Evolutionary conservation across 2,888 invertebrate genomes (phyloP).

Genomic region (Nomada fabriciana): DNA sequence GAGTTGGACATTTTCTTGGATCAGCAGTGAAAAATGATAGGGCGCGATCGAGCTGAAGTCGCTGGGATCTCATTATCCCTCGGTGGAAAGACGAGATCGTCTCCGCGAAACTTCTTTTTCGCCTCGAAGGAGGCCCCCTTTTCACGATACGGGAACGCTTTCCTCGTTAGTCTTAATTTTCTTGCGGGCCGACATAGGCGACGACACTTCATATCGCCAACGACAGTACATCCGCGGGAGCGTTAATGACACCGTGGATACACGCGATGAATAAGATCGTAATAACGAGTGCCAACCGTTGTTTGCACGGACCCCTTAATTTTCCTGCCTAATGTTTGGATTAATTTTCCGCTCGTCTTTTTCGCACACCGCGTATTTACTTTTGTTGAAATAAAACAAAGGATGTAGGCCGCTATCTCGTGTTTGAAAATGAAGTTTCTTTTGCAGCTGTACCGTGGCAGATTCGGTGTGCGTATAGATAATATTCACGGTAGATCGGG

Average conservation of each 20-base stretch:
- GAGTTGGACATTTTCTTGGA: constrained; percentile 34
- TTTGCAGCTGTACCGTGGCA: constrained; percentile 7
- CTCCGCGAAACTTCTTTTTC: constrained; percentile 54
- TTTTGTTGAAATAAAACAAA: constrained; percentile 47
- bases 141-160: constrained; percentile 62
- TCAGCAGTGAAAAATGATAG: constrained; percentile 56
- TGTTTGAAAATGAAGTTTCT: constrained; percentile 32
- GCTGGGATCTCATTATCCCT: constrained; percentile 63
- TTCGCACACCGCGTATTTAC: constrained; percentile 40
- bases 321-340: constrained; percentile 81
- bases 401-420: constrained; percentile 50
- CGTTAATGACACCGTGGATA: constrained; percentile 76
- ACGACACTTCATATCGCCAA: constrained; percentile 47
- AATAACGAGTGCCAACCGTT: constrained; percentile 74
- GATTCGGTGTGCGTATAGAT: background rate
- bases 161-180: constrained; percentile 74
- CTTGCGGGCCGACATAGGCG: constrained; percentile 60
- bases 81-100: constrained; percentile 52
- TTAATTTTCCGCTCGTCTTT: constrained; percentile 78
- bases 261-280: constrained; percentile 73
- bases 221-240: constrained; percentile 55
- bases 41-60: constrained; percentile 41
- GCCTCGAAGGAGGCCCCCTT: constrained; percentile 25
- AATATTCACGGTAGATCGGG: constrained; percentile 2
- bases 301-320: constrained; percentile 74